A percentile compares a stretch with the other conserved stretches of the same genome.
Conservation (phyloP, 2,113 vertebrate species). For the Nestor notabilis region DNA sequence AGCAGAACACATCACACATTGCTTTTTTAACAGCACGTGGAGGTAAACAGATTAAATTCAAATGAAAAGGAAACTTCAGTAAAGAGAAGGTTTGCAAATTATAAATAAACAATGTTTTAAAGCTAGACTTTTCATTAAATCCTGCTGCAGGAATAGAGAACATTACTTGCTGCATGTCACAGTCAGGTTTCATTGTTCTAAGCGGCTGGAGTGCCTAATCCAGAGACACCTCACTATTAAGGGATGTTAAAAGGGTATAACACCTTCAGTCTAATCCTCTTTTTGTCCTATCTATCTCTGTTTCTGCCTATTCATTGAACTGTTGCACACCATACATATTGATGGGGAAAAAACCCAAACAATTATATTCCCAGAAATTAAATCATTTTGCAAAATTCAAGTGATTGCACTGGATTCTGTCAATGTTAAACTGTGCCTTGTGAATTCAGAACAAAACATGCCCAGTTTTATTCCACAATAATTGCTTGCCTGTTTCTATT, state of each 20-base stretch:
- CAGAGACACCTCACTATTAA: not conserved
- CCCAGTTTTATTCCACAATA: not conserved
- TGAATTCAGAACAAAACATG: not conserved
- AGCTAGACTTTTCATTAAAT: not conserved
- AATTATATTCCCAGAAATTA: not conserved
- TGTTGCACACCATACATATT: not conserved
- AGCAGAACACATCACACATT: not conserved
- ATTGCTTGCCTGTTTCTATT: not conserved
- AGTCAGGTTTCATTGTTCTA: not conserved
- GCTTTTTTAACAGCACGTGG: not conserved
- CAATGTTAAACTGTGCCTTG: not conserved
- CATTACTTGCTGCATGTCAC: not conserved
- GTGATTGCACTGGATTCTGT: not conserved
- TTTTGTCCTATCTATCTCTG: not conserved
- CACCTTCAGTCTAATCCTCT: not conserved
- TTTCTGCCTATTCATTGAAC: not conserved
- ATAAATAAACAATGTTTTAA: not conserved
- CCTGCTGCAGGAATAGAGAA: not conserved
- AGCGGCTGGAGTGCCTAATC: not conserved
- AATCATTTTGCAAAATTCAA: not conserved
- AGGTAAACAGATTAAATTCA: not conserved
- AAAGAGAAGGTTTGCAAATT: not conserved
- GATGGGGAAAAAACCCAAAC: not conserved
- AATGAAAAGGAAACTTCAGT: not conserved
- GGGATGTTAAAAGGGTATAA: not conserved